These are phyloP conservation scores for Machaerirhynchus nigripectus DNA, from an alignment of 2,113 vertebrate species.

Conservation along the genomic window DNA sequence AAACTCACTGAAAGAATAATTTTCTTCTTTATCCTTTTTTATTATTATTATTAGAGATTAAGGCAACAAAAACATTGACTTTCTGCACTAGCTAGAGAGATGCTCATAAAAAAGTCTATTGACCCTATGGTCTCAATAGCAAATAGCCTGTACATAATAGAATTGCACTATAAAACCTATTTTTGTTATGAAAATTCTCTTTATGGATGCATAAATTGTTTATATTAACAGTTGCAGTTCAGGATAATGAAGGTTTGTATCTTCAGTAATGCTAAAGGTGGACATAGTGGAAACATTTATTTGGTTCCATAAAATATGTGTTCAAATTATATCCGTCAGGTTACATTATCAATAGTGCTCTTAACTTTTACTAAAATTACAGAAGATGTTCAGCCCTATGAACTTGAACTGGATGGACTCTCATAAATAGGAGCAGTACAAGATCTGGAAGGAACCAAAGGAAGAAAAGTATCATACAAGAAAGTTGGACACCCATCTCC, in stretches of 20 bases:
- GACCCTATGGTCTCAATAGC: not conserved
- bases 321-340: not conserved
- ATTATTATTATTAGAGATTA: not conserved
- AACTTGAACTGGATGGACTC: not conserved
- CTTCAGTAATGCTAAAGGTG: not conserved
- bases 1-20: not conserved
- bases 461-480: not conserved
- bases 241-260: not conserved
- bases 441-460: not conserved
- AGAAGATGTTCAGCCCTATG: not conserved
- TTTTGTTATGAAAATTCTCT: slow-evolving; percentile 13
- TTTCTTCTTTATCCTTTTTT: not conserved
- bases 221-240: not conserved
- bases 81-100: not conserved
- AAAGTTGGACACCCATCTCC: not conserved
- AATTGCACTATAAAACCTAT: not conserved
- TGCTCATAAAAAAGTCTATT: not conserved
- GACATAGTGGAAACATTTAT: not conserved
- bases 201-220: slow-evolving; percentile 10
- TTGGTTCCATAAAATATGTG: not conserved
- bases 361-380: not conserved
- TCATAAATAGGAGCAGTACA: not conserved
- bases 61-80: not conserved
- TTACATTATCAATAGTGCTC: not conserved
- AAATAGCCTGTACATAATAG: not conserved